Conservation (phyloP, 1,140 invertebrate genomes). For the Choristoneura fumiferana region DNA sequence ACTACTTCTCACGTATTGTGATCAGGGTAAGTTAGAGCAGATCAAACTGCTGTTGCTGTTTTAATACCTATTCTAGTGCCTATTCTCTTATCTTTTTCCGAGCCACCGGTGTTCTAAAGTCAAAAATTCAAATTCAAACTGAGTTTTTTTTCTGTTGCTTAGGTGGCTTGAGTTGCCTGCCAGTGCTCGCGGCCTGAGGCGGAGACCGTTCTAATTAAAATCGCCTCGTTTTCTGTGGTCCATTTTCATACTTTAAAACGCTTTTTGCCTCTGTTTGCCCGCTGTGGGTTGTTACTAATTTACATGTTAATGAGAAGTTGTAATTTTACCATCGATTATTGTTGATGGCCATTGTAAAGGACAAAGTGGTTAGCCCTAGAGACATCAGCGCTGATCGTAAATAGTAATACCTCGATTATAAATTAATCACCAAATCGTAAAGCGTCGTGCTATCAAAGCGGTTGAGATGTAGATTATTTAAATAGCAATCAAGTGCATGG, state of each 20-base stretch:
- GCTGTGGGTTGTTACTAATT: conserved; percentile 68
- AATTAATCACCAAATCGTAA: no score
- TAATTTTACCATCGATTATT: conserved; percentile 34
- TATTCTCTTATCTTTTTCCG: no score
- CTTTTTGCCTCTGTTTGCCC: conserved; percentile 70
- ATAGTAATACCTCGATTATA: no score
- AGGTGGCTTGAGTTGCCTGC: conserved; percentile 31
- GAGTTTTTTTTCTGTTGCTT: conserved; percentile 52
- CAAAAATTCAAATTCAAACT: conserved; percentile 43
- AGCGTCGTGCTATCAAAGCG: no score
- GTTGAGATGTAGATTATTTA: no score
- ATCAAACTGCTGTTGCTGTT: no score
- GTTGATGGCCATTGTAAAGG: conserved; percentile 27
- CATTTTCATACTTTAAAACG: conserved; percentile 71
- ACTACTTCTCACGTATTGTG: no score
- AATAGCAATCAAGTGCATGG: no score
- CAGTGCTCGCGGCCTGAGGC: conserved; percentile 53
- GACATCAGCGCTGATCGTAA: no score
- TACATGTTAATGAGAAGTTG: conserved; percentile 72
- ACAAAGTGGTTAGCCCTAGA: no score
- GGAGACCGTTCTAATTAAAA: conserved; percentile 70
- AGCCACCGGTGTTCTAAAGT: conserved; percentile 20
- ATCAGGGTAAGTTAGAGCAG: no score
- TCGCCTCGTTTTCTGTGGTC: conserved; percentile 62
- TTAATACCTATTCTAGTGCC: no score